These are phyloP conservation scores for Margarornis squamiger DNA, from an alignment of 2,797 vertebrate species.

Conservation along the genomic window DNA sequence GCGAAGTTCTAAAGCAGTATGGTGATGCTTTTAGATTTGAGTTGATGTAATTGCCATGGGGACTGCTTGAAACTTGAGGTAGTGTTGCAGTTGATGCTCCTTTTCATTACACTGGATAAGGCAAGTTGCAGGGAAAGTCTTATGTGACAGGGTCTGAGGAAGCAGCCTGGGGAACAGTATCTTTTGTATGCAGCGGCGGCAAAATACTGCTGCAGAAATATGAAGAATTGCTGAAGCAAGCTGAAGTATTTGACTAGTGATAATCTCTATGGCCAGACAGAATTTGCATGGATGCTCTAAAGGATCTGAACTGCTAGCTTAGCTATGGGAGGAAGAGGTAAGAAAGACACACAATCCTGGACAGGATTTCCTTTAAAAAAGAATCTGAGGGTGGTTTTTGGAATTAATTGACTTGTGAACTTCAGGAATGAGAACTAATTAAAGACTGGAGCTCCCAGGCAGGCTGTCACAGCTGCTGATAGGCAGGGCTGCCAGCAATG, in stretches of 20 bases:
- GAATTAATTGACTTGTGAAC: constrained; percentile 51
- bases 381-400: neutral
- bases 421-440: constrained; percentile 57
- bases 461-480: constrained; percentile 42
- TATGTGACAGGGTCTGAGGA: neutral
- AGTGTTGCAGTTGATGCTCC: neutral
- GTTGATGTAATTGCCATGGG: fast-evolving
- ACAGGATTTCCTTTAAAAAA: constrained; percentile 14
- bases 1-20: neutral
- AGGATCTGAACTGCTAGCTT: neutral
- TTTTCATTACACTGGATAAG: neutral
- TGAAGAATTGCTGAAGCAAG: constrained; percentile 24
- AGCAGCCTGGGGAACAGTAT: neutral
- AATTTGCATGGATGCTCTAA: constrained; percentile 25
- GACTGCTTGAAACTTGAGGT: neutral
- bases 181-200: neutral
- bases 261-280: constrained; percentile 5
- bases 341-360: neutral
- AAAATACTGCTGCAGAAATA: constrained; percentile 12
- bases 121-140: neutral
- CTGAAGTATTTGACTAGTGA: neutral
- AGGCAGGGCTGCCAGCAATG: constrained; percentile 20
- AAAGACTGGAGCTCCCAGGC: constrained; percentile 26
- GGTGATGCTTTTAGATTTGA: neutral
- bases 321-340: neutral